phyloP scores from a whole-genome alignment of 2,888 invertebrate genomes.

The Dryobota labecula region DNA sequence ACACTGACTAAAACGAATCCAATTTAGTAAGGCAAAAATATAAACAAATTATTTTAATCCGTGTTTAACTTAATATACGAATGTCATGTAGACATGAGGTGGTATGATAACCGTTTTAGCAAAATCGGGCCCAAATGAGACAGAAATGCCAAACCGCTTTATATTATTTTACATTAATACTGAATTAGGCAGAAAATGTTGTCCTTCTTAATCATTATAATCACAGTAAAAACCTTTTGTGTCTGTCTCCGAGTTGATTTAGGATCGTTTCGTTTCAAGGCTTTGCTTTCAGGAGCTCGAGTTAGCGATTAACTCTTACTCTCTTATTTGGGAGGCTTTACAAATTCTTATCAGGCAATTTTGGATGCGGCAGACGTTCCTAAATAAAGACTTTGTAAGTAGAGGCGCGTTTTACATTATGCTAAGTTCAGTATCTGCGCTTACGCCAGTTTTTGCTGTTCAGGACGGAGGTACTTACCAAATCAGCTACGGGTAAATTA shows the following conservation, averaged over 20 bases:
- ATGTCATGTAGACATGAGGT: neutral
- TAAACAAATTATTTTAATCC: neutral
- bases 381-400: conserved; percentile 38
- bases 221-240: conserved; percentile 63
- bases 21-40: neutral
- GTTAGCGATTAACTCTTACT: conserved; percentile 66
- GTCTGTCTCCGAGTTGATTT: conserved; percentile 60
- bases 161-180: conserved; percentile 11
- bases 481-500: conserved; percentile 16
- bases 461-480: neutral
- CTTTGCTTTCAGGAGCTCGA: conserved; percentile 55
- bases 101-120: neutral
- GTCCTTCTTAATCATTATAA: conserved; percentile 61
- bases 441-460: conserved; percentile 16
- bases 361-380: conserved; percentile 60
- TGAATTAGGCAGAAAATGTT: conserved; percentile 31
- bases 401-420: conserved; percentile 36
- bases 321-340: conserved; percentile 63
- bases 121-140: neutral
- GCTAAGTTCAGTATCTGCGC: conserved; percentile 21
- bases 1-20: neutral
- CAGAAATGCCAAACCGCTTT: neutral
- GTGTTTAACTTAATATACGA: neutral
- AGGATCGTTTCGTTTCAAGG: conserved; percentile 53
- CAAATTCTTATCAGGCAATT: conserved; percentile 67